Evolutionary conservation across 2,797 vertebrate species (phyloP).

Genomic region (Parauchenoglanis ngamensis): DNA sequence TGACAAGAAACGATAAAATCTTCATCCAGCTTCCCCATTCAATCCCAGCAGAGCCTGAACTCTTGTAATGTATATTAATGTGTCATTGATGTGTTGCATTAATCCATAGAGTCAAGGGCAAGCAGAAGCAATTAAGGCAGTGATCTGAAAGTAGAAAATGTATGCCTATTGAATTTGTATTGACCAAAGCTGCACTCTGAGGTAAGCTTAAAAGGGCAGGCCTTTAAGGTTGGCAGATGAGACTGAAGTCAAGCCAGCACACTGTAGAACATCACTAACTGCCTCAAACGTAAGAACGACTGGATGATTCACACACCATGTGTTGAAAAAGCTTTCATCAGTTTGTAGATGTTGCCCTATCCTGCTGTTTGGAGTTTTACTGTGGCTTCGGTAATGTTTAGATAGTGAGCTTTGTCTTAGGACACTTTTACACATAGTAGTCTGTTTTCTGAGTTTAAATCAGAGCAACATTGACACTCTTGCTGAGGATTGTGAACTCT

Average conservation of each 20-base stretch:
- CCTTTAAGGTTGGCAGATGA: slow-evolving; percentile 52
- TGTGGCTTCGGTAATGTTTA: neutral
- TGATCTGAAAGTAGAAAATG: slow-evolving; percentile 57
- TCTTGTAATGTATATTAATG: slow-evolving; percentile 50
- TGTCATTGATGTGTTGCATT: slow-evolving; percentile 43
- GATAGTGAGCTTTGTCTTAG: neutral
- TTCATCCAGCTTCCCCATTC: slow-evolving; percentile 18
- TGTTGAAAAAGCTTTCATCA: neutral
- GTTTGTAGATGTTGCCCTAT: neutral
- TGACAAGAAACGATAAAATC: slow-evolving; percentile 43
- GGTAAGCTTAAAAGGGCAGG: slow-evolving; percentile 35
- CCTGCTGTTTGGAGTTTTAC: neutral
- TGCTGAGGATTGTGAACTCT: neutral
- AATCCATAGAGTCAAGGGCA: slow-evolving; percentile 28
- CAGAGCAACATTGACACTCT: neutral
- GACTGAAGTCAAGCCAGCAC: slow-evolving; percentile 35
- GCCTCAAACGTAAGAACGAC: neutral
- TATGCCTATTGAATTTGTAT: slow-evolving; percentile 59
- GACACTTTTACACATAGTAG: neutral
- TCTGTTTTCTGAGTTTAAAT: neutral
- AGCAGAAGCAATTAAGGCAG: slow-evolving; percentile 53
- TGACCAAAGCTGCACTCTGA: slow-evolving; percentile 53
- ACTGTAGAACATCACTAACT: slow-evolving; percentile 22
- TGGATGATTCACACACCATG: neutral
- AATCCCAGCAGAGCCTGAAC: slow-evolving; percentile 21